Conservation (phyloP, 1,140 invertebrate species). For the Brachionus asplanchnoidis region DNA sequence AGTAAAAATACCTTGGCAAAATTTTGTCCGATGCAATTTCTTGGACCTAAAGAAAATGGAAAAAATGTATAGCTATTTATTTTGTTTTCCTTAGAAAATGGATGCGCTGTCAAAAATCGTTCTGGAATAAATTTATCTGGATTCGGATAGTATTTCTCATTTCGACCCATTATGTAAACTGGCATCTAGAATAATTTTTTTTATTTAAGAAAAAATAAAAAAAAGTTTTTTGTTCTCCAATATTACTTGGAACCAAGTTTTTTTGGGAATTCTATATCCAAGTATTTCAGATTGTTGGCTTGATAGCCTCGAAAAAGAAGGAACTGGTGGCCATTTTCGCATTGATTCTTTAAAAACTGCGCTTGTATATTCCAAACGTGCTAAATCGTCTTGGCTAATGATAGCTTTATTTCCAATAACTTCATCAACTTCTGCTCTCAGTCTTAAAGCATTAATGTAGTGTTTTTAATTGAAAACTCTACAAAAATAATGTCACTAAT, state of each 20-base stretch:
- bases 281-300: background rate
- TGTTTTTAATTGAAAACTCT: background rate
- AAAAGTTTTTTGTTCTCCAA: background rate
- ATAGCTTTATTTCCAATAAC: background rate
- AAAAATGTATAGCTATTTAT: constrained; percentile 30
- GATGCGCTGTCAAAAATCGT: background rate
- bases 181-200: background rate
- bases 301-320: background rate
- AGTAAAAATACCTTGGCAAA: background rate
- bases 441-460: background rate
- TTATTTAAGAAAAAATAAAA: background rate
- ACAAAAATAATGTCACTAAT: background rate
- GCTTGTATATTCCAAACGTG: background rate
- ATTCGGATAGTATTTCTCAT: background rate
- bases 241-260: background rate
- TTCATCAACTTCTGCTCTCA: background rate
- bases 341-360: constrained; percentile 24
- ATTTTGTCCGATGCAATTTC: constrained; percentile 41
- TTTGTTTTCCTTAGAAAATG: background rate
- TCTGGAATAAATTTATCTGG: background rate
- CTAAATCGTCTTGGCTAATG: background rate
- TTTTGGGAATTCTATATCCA: background rate
- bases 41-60: constrained; percentile 5
- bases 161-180: background rate
- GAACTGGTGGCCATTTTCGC: constrained; percentile 17